Evolutionary conservation across 2,113 vertebrate genomes (phyloP), one percentile per base, ranked within the genome.

Genomic region (Eublepharis macularius): DNA sequence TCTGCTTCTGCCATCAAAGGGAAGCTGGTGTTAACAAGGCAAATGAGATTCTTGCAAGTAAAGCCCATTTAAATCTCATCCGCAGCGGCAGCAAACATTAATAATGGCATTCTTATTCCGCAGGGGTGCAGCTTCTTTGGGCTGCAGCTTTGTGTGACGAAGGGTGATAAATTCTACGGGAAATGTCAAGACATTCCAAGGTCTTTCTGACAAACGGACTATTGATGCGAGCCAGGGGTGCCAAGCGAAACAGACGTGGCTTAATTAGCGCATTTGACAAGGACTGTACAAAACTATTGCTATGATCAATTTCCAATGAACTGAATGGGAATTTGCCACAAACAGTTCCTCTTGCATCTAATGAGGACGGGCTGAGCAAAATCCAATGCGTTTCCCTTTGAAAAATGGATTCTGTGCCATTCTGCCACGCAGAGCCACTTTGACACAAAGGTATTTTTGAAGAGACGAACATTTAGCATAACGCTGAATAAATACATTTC

Each of bases 401-500:
- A 87, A 90, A 91, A 88, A 51, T 36, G 1, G 24, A 60, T 81
- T 65, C 60, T 79, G 74, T 10, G 13, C 73, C 78, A 29, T 13
- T 86, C n/a, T 17, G 14, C 1, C 76, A 70, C 80, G 43, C 26
- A 86, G 68, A 91, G 66, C 26, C 34, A 3, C 49, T 80, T 68
- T 47, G 36, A 2, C 60, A 49, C 41, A 73, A 24, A 75, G 14
- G 39, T 85, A 41, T 34, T 82, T 68, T 68, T 66, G 60, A 84
- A 29, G 41, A 84, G 60, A 39, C 19, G 54, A n/a, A 60, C 19
- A 8, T 39, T 88, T 88, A 86, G 83, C 34, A 36, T 76, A 72
- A 51, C 80, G 69, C 16, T 65, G 76, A 80, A 90, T 89, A 91
- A 88, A 84, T 86, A 57, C 0, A 81, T 84, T 87, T 82, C 16